Conservation (phyloP, 92 coral and sea anemone genomes). For the Muricea muricata region DNA sequence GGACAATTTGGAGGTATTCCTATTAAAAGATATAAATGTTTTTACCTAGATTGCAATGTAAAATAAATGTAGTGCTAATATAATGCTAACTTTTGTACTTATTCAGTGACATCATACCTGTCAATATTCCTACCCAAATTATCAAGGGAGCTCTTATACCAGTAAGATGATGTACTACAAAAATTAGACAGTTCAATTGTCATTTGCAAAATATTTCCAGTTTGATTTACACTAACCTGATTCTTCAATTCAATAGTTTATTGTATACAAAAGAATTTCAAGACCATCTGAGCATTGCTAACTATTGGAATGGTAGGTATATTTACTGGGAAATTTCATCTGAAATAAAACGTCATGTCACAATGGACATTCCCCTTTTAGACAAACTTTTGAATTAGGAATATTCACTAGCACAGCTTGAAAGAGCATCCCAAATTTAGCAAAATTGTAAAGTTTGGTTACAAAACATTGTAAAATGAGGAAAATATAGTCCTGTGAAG, state of each 20-base stretch:
- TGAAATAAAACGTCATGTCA: no score
- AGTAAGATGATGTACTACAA: conserved; percentile 8
- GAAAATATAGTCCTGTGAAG: no score
- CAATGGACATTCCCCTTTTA: no score
- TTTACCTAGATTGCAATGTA: background rate
- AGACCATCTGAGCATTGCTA: conserved; percentile 78
- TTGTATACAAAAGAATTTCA: conserved; percentile 73
- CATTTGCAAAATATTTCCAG: background rate
- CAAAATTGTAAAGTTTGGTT: no score
- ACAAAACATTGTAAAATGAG: no score
- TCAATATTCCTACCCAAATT: conserved; percentile 20
- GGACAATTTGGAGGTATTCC: conserved; percentile 96
- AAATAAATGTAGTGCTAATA: no score
- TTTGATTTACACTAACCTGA: background rate
- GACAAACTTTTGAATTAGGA: no score
- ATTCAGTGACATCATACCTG: conserved; percentile 29
- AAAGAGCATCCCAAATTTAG: no score
- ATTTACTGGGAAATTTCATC: background rate
- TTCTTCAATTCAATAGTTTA: conserved; percentile 61
- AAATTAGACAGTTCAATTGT: no score
- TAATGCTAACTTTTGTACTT: background rate
- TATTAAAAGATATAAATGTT: no score
- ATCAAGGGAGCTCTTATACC: conserved; percentile 22
- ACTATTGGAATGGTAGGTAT: conserved; percentile 97
- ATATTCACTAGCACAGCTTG: no score